These are phyloP conservation scores for Gandaritis pyraliata DNA, from an alignment of 2,888 invertebrate genomes.

Conservation along the genomic window DNA sequence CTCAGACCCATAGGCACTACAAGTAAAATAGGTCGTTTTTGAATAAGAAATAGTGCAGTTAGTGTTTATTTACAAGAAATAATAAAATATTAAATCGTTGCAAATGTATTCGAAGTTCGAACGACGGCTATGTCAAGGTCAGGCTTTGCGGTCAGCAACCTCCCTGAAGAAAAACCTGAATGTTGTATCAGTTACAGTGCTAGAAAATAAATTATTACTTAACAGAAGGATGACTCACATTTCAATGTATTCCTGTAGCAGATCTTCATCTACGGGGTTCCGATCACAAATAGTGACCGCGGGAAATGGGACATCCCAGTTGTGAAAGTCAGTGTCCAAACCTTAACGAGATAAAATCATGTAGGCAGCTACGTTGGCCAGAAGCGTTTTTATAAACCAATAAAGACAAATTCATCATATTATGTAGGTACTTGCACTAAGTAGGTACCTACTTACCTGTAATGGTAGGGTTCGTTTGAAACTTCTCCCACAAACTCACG, in stretches of 20 bases:
- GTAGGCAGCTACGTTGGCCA: neutral
- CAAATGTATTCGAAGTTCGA: no score
- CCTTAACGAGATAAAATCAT: constrained; percentile 62
- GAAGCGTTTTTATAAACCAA: neutral
- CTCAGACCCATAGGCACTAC: constrained; percentile 57
- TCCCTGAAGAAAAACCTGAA: no score
- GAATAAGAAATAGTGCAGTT: no score
- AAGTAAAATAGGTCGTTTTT: neutral
- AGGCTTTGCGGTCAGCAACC: no score
- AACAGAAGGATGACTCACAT: constrained; percentile 53
- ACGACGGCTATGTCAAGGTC: no score
- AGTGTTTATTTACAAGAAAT: neutral
- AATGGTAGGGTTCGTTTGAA: constrained; percentile 93
- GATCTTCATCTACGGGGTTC: constrained; percentile 80
- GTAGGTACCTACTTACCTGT: constrained; percentile 79
- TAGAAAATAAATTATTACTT: no score
- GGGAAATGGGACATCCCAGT: constrained; percentile 91
- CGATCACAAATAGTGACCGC: constrained; percentile 87
- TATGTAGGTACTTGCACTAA: neutral
- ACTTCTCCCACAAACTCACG: constrained; percentile 91
- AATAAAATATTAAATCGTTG: no score
- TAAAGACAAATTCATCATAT: neutral
- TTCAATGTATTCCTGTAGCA: constrained; percentile 71
- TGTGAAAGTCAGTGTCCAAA: constrained; percentile 91
- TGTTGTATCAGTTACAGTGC: no score